Base-by-base conservation (phyloP, 2,113 vertebrate species). In the Sitta europaea region DNA sequence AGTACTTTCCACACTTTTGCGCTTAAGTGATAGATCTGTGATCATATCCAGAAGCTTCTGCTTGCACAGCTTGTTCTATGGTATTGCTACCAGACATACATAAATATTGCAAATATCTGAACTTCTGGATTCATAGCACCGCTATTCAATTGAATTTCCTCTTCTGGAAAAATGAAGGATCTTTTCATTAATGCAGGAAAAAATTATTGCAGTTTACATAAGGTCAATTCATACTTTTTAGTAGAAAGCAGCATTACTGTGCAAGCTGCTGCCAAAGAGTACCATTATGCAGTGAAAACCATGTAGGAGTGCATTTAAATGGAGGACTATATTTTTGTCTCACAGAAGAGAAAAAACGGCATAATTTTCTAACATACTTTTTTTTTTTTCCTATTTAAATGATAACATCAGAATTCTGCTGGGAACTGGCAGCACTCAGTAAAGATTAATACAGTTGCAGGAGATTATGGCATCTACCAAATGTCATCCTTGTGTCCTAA, bases 191-290 rank as follows among this genome's bases (percentile, higher is more conserved):
- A 51, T 90, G 55, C 47, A 84, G 76, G 80, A 90, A 70, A 86
- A 40, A 95, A 92, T 96, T 88, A 86, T 51, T 94, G 92, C 59
- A 40, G 48, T 92, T 97, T 96, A 88, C 80, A 82, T 73, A 96
- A 97, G 94, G 92, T 96, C 93, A 97, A 73, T 66, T 94, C 53
- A 79, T 88, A 59, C 55, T 95, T 96, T 96, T 82, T 95, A 83
- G 94, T 79, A 76, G 12, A 79, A 96, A 94, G 73, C 86, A 96
- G 36, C 29, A 55, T 93, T 82, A 93, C 84, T 86, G 42, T 92
- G 75, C 89, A 89, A 91, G 28, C 83, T 90, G 65, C 70, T 97
- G 55, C 83, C 43, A 74, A n/a, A 36, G 43, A 77, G 63, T 92
- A 84, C 92, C 61, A 77, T 95, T 89, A 93, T 65, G 89, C 18